Evolutionary conservation across 2,797 vertebrate species (phyloP).

Genomic region (Oreochromis grahami): DNA sequence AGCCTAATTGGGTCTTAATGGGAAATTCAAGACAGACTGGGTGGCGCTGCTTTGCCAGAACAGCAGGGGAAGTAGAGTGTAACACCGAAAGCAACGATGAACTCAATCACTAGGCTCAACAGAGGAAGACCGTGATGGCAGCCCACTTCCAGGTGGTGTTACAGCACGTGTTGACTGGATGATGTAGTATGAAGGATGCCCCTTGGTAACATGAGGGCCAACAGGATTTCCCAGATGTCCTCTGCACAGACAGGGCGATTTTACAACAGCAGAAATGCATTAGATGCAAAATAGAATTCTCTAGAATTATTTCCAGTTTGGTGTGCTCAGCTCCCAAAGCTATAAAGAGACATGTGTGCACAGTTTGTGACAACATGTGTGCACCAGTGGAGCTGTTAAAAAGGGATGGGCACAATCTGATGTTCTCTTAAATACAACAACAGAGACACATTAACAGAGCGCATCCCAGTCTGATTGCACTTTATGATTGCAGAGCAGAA

Average conservation of each 20-base stretch:
- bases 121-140: neutral
- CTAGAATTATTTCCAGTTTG: neutral
- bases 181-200: neutral
- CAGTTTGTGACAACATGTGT: neutral
- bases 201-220: neutral
- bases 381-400: neutral
- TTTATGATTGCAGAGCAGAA: neutral
- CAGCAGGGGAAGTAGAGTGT: neutral
- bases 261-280: neutral
- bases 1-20: slow-evolving; percentile 53
- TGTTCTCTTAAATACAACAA: neutral
- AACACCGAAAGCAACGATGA: neutral
- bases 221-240: neutral
- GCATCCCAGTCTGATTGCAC: neutral
- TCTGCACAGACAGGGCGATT: neutral
- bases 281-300: neutral
- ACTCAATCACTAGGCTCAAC: neutral
- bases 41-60: slow-evolving; percentile 15
- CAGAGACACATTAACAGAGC: neutral
- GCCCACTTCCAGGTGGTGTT: neutral
- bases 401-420: neutral
- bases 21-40: slow-evolving; percentile 42
- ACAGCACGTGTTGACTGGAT: neutral
- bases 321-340: neutral
- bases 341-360: neutral